These are phyloP conservation scores for Bombus waltoni DNA, from an alignment of 1,140 invertebrate genomes.

Conservation along the genomic window DNA sequence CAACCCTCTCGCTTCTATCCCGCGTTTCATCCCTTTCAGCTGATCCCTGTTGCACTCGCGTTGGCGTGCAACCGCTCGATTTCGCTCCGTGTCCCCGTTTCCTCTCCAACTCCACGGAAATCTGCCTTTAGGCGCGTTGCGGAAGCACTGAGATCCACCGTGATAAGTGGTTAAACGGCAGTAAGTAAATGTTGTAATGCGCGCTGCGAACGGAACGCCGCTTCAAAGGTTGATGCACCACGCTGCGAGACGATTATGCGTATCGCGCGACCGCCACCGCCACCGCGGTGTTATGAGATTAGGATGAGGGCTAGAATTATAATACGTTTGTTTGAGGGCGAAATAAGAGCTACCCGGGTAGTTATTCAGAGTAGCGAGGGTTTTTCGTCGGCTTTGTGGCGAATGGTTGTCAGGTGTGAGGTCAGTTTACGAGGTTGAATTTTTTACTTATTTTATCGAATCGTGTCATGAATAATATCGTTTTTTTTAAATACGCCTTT, in stretches of 20 bases:
- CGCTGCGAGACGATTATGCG: constrained; percentile 49
- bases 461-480: too few species aligned
- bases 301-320: constrained; percentile 45
- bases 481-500: too few species aligned
- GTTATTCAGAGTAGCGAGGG: not conserved
- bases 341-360: not conserved
- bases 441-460: too few species aligned
- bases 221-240: constrained; percentile 53
- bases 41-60: constrained; percentile 51
- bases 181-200: constrained; percentile 70
- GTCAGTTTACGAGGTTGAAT: too few species aligned
- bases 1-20: not conserved
- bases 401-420: not conserved
- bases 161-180: constrained; percentile 73
- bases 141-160: constrained; percentile 62
- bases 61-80: constrained; percentile 42
- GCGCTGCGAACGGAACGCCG: not conserved
- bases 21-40: constrained; percentile 37
- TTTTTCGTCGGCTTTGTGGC: not conserved
- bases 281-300: constrained; percentile 54
- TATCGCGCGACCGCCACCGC: constrained; percentile 43
- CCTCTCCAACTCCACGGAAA: constrained; percentile 32
- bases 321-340: constrained; percentile 7
- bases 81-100: not conserved
- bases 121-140: constrained; percentile 66